phyloP scores from a whole-genome alignment of 2,797 vertebrate genomes.

The Bradypus variegatus region DNA sequence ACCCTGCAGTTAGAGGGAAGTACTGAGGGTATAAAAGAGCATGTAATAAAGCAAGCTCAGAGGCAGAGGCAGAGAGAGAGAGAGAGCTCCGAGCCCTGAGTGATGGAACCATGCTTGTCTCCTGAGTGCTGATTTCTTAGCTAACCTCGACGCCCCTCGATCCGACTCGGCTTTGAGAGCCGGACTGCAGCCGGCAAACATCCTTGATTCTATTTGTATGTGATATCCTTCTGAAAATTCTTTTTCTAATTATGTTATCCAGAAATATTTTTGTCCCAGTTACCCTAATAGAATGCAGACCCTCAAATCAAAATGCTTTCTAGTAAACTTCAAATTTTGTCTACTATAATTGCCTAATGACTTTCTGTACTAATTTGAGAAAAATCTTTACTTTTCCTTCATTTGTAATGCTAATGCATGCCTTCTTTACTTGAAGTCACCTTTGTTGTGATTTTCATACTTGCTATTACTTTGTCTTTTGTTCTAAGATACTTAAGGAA shows the following conservation, averaged over 20 bases:
- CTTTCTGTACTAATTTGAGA: background rate
- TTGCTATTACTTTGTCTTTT: background rate
- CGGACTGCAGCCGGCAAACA: no score
- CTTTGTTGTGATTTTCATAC: background rate
- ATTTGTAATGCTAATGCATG: background rate
- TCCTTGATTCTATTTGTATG: background rate
- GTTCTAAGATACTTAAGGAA: background rate
- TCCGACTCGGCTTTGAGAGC: no score
- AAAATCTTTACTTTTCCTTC: background rate
- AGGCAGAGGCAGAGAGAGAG: no score
- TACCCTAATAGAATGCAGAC: background rate
- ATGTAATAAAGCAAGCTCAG: no score
- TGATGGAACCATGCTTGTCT: no score
- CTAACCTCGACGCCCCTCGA: no score
- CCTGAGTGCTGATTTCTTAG: no score
- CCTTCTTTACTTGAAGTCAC: background rate
- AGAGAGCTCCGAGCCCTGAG: no score
- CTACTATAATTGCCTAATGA: background rate
- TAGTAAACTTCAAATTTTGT: background rate
- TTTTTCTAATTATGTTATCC: background rate
- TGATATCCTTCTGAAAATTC: background rate
- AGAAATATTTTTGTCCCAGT: background rate
- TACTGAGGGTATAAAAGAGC: no score
- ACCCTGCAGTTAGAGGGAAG: no score
- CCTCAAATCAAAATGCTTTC: background rate